These are phyloP conservation scores for Alviniconcha marisindica DNA, from an alignment of 1,140 invertebrate genomes.

Conservation along the genomic window DNA sequence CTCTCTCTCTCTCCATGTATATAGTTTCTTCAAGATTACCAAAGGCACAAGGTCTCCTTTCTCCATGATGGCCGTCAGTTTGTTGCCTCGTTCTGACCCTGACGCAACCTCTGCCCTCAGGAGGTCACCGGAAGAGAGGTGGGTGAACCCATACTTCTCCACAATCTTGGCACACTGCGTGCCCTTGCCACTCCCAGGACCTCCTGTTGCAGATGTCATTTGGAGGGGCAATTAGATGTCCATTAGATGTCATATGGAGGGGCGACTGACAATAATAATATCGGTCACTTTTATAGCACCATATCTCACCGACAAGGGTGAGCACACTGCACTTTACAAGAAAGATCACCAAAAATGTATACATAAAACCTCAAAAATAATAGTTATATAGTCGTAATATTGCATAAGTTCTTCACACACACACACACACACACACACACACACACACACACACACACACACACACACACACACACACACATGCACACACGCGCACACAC, in stretches of 20 bases:
- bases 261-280: background rate
- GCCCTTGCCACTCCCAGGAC: conserved; percentile 77
- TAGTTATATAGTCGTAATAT: background rate
- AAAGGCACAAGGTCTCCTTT: conserved; percentile 89
- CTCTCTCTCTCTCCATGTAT: too few relatives aligned
- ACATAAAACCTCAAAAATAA: background rate
- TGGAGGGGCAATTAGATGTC: background rate
- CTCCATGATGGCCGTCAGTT: conserved; percentile 82
- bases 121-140: conserved; percentile 77
- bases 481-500: background rate
- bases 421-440: too few relatives aligned
- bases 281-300: too few relatives aligned
- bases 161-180: conserved; percentile 77
- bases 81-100: conserved; percentile 75
- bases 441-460: background rate
- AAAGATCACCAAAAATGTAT: background rate
- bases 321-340: too few relatives aligned
- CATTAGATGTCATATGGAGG: background rate
- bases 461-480: background rate
- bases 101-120: conserved; percentile 76
- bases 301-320: background rate
- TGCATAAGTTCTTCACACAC: too few relatives aligned
- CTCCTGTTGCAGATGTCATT: conserved; percentile 69
- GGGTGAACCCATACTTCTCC: conserved; percentile 75
- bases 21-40: too few relatives aligned